Evolutionary conservation across 2,888 invertebrate genomes (phyloP), one percentile per base, ranked within the genome.

Genomic region (Eudemis profundana): DNA sequence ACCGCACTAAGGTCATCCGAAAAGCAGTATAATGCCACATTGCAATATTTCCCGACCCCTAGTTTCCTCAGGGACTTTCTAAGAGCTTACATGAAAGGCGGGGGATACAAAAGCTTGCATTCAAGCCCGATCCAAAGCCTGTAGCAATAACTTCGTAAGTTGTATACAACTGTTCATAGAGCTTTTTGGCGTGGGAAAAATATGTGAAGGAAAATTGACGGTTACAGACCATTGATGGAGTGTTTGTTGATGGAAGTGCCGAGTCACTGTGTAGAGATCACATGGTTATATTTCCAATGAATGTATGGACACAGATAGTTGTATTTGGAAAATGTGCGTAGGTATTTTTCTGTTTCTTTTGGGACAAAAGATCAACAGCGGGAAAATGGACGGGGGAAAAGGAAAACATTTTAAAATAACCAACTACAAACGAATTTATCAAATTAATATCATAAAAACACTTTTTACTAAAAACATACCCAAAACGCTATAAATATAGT

Each of bases 21-120:
- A 33, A 19, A 36, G 50, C 36, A 44, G 50, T 38, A 50, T 51
- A 64, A 44, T 27, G 44, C 27, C 46, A 36, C 64, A 51, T 59
- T 59, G 64, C 64, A 64, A 64, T 59, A 64, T 64, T 36, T 64
- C 49, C 23, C 59, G 10, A 19, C 12, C 42, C 49, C 17, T 10
- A 7, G 23, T 14, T 23, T 19, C 56, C 23, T 19, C 51, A 23
- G 44, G 51, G 59, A 44, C 50, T 44, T 19, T 44, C 50, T 57
- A 50, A 64, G 64, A 64, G 64, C 64, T 64, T 51, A 59, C 38
- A 19, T 64, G 64, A 64, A 64, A 64, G 64, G 50, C 61, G 29
- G 21, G 14, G 61, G 50, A 51, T 64, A 64, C 64, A 64, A 59
- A 64, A 36, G 64, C 33, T 54, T 51, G 64, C 46, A 64, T 57